Percentiles rank a stretch among this genome's conserved stretches.
Evolutionary conservation across 2,113 vertebrate genomes (phyloP).

Genomic region (Spermophilus dauricus): DNA sequence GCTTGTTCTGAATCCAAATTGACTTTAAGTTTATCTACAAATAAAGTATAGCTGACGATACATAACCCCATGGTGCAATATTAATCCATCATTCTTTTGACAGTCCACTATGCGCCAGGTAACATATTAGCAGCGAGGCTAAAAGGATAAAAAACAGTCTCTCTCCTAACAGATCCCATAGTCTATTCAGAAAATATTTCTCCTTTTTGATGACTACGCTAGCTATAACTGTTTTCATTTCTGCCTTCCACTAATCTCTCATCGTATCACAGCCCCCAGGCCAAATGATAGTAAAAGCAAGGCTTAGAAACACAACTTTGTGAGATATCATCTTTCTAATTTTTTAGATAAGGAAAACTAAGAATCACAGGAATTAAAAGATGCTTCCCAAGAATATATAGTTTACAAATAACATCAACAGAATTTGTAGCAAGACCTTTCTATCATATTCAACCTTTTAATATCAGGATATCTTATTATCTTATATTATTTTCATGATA

Average conservation of each 20-base stretch:
- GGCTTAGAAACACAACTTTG: conserved; percentile 39
- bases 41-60: conserved; percentile 70
- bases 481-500: conserved; percentile 14
- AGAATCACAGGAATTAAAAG: conserved; percentile 15
- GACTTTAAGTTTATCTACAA: conserved; percentile 89
- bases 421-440: neutral
- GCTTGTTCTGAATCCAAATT: conserved; percentile 84
- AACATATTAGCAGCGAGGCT: conserved; percentile 31
- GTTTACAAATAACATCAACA: conserved; percentile 51
- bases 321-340: conserved; percentile 37
- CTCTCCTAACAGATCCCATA: conserved; percentile 39
- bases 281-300: conserved; percentile 62
- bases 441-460: neutral
- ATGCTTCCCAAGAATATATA: neutral
- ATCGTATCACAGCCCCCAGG: neutral
- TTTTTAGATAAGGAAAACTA: conserved; percentile 65
- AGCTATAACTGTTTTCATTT: conserved; percentile 49
- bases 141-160: conserved; percentile 44
- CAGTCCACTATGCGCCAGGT: conserved; percentile 56
- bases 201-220: conserved; percentile 47
- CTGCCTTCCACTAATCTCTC: conserved; percentile 55
- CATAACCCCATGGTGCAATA: conserved; percentile 52
- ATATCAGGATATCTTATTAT: neutral
- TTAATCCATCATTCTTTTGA: conserved; percentile 67
- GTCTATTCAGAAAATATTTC: conserved; percentile 59